Evolutionary conservation across 2,888 invertebrate genomes (phyloP).

Genomic region (Tupiocoris notatus): DNA sequence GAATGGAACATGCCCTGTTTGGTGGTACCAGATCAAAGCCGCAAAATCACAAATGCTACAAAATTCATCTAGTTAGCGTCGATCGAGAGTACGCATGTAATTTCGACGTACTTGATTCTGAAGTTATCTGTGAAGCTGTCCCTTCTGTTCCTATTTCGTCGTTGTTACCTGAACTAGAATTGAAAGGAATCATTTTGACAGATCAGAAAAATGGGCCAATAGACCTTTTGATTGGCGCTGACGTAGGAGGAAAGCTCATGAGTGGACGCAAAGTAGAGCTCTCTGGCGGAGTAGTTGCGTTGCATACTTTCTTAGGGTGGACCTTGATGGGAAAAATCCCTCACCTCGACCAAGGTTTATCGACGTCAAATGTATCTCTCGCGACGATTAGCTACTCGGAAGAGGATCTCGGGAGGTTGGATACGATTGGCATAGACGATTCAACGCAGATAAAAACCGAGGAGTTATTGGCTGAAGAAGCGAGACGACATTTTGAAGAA

Average conservation of each 20-base stretch:
- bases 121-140: slow-evolving; percentile 1
- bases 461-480: slow-evolving; percentile 6
- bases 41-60: slow-evolving; percentile 13
- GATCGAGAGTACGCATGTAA: slow-evolving; percentile 4
- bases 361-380: neutral
- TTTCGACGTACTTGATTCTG: slow-evolving; percentile 23
- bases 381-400: neutral
- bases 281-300: slow-evolving; percentile 1
- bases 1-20: slow-evolving; percentile 24
- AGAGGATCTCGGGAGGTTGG: slow-evolving; percentile 42
- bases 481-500: slow-evolving; percentile 38
- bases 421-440: slow-evolving; percentile 42
- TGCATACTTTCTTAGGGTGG: slow-evolving; percentile 21
- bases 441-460: slow-evolving; percentile 16
- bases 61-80: neutral
- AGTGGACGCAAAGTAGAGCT: slow-evolving; percentile 3
- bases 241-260: slow-evolving; percentile 26
- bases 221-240: slow-evolving; percentile 25
- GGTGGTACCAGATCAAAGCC: slow-evolving; percentile 10
- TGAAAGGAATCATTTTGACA: neutral
- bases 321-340: slow-evolving; percentile 19
- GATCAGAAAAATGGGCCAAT: slow-evolving; percentile 7
- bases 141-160: neutral
- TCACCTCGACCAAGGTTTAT: neutral
- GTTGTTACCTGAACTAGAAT: neutral